phyloP scores from a whole-genome alignment of 2,888 invertebrate species.

The Melipona beecheii region DNA sequence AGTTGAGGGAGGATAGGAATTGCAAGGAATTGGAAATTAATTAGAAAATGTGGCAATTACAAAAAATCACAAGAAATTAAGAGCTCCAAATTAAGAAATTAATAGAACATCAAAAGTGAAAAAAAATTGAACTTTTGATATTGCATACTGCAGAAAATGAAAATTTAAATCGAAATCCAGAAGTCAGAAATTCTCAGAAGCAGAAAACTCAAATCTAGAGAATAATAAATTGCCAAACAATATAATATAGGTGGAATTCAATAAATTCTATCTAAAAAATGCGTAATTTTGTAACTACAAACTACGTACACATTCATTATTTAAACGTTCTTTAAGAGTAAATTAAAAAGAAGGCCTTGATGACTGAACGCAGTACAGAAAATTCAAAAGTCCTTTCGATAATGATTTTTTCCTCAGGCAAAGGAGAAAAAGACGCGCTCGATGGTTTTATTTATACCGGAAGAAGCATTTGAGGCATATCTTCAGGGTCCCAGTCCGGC shows the following conservation, averaged over 20 bases:
- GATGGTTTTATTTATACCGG: slow-evolving; percentile 62
- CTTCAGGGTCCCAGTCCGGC: slow-evolving; percentile 55
- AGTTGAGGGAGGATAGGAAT: not conserved
- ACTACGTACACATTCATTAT: not conserved
- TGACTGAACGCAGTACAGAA: not conserved
- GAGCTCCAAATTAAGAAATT: not conserved
- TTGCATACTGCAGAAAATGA: not conserved
- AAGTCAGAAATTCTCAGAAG: not conserved
- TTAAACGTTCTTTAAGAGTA: not conserved
- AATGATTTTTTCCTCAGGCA: not conserved
- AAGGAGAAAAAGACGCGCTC: slow-evolving; percentile 15
- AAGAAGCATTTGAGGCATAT: slow-evolving; percentile 53
- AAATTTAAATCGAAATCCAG: not conserved
- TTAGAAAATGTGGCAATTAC: not conserved
- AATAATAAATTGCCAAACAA: not conserved
- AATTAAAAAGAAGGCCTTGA: not conserved
- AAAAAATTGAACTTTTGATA: not conserved
- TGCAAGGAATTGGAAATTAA: not conserved
- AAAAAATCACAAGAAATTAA: not conserved
- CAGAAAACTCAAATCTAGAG: not conserved
- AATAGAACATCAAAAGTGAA: not conserved
- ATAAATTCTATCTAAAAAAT: not conserved
- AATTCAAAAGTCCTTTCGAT: not conserved
- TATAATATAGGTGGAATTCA: not conserved
- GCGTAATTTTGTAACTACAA: not conserved